These are phyloP conservation scores for Eutrigla gurnardus DNA, from an alignment of 2,797 vertebrate genomes.

Conservation along the genomic window DNA sequence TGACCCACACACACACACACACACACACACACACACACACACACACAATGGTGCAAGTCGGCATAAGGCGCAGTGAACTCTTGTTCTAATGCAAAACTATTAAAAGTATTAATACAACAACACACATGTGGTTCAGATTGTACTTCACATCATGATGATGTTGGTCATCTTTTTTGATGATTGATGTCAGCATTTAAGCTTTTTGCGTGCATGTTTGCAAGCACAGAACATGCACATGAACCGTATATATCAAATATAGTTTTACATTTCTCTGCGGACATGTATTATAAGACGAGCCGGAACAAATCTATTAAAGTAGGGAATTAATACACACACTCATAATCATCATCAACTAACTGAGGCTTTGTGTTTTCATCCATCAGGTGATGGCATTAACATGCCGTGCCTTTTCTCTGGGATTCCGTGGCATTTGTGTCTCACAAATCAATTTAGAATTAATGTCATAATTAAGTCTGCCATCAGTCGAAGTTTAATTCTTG, in stretches of 20 bases:
- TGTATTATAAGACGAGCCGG: not conserved
- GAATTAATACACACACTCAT: slow-evolving; percentile 8
- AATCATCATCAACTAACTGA: slow-evolving; percentile 7
- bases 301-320: slow-evolving; percentile 27
- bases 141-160: not conserved
- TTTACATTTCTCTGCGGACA: slow-evolving; percentile 8
- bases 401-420: not conserved
- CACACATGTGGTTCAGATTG: slow-evolving; percentile 19
- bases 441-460: not conserved
- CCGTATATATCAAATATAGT: not conserved
- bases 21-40: slow-evolving; percentile 28
- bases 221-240: not conserved
- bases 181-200: slow-evolving; percentile 10
- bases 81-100: slow-evolving; percentile 27
- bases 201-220: slow-evolving; percentile 25
- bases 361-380: slow-evolving; percentile 17
- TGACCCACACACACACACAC: slow-evolving; percentile 26
- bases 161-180: slow-evolving; percentile 16
- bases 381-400: not conserved
- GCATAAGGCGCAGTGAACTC: not conserved
- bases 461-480: not conserved
- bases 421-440: not conserved
- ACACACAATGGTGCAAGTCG: slow-evolving; percentile 5
- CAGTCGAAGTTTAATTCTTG: not conserved
- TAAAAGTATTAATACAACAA: slow-evolving; percentile 39